Conservation (phyloP, 2,888 invertebrate species). For the Ferdinandea cuprea region DNA sequence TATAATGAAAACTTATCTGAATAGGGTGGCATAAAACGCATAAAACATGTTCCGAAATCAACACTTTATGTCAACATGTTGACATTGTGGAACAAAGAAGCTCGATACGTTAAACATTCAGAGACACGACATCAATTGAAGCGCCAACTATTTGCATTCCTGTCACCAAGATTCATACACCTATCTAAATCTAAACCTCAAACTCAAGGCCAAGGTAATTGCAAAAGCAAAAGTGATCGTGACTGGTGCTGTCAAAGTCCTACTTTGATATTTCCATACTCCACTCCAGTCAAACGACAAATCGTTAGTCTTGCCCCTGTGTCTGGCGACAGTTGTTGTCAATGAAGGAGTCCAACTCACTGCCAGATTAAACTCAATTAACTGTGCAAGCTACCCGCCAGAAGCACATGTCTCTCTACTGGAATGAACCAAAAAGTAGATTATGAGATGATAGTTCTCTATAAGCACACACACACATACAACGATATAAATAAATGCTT, state of each 20-base stretch:
- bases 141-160: constrained; percentile 1
- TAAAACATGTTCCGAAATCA: no score
- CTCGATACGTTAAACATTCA: no score
- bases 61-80: no score
- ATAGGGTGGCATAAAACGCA: no score
- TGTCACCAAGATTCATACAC: no score
- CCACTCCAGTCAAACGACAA: constrained; percentile 9
- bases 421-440: constrained; percentile 54
- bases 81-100: no score
- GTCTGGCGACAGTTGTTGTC: constrained; percentile 27
- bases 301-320: constrained; percentile 21
- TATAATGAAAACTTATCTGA: no score
- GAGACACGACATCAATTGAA: background rate
- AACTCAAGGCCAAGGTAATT: constrained; percentile 15
- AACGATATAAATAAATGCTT: constrained; percentile 24
- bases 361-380: constrained; percentile 63
- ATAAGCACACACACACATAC: constrained; percentile 7
- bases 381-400: constrained; percentile 20
- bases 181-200: background rate
- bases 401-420: constrained; percentile 29
- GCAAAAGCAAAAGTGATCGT: constrained; percentile 48
- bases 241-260: constrained; percentile 19
- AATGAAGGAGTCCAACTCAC: constrained; percentile 51
- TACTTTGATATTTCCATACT: constrained; percentile 34
- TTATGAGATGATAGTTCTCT: constrained; percentile 43